phyloP scores from a whole-genome alignment of 2,888 invertebrate genomes.

The Stegophylla sp. region DNA sequence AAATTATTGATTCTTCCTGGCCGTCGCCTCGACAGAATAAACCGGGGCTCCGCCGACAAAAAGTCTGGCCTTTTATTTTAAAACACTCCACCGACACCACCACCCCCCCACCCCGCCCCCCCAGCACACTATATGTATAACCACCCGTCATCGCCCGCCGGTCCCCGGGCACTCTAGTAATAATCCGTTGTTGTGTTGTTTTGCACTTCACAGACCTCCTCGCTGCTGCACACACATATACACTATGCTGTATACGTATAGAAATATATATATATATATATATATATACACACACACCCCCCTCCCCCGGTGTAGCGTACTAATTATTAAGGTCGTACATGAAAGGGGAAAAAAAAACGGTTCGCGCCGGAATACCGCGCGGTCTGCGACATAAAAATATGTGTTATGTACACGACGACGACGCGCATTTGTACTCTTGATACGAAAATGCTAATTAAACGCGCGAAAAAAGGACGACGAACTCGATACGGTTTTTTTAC shows the following conservation, averaged over 20 bases:
- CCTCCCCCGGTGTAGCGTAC: constrained; percentile 23
- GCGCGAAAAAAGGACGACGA: not conserved
- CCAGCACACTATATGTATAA: no score
- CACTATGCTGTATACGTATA: not conserved
- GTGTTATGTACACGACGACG: not conserved
- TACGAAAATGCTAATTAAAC: constrained; percentile 55
- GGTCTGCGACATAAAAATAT: constrained; percentile 22
- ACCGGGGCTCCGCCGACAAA: constrained; percentile 39
- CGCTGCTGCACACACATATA: not conserved
- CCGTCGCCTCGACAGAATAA: constrained; percentile 52
- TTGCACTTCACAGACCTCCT: constrained; percentile 43
- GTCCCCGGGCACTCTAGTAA: constrained; percentile 8
- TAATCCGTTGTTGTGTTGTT: constrained; percentile 44
- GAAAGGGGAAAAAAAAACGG: constrained; percentile 44
- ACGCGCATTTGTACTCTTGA: constrained; percentile 4
- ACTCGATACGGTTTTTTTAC: constrained; percentile 11
- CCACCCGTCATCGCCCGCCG: not conserved
- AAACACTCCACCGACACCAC: constrained; percentile 18
- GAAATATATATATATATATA: not conserved
- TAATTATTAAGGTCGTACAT: constrained; percentile 45
- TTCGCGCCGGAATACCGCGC: constrained; percentile 6
- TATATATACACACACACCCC: no score
- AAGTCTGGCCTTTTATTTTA: constrained; percentile 53
- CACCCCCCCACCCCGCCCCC: not conserved
- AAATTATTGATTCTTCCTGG: constrained; percentile 59